phyloP scores from a whole-genome alignment of 2,113 vertebrate species.

The Cnemophilus loriae region DNA sequence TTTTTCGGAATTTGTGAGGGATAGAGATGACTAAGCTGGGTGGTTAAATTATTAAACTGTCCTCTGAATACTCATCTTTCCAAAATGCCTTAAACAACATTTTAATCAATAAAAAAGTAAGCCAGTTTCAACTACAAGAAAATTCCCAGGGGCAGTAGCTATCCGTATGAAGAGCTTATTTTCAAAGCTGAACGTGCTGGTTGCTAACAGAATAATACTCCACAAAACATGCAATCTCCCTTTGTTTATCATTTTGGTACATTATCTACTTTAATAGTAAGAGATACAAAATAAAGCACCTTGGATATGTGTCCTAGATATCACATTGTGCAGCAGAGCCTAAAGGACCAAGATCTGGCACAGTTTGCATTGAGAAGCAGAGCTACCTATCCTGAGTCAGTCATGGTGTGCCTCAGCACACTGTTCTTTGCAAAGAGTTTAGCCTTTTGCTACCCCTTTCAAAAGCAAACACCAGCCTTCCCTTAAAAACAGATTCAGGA shows the following conservation, averaged over 20 bases:
- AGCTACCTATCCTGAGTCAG: neutral
- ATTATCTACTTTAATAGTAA: neutral
- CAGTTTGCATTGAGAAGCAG: neutral
- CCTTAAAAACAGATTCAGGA: slow-evolving; percentile 12
- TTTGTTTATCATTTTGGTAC: neutral
- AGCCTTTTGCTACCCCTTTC: neutral
- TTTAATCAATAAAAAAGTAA: neutral
- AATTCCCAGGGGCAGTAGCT: neutral
- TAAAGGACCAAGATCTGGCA: neutral
- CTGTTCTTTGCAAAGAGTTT: neutral
- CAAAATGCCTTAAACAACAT: neutral
- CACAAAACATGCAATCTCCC: neutral
- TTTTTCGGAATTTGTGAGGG: neutral
- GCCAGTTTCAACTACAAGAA: neutral
- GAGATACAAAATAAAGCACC: neutral
- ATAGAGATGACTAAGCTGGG: neutral
- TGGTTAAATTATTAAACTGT: neutral
- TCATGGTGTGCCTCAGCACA: neutral
- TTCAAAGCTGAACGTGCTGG: neutral
- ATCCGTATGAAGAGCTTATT: neutral
- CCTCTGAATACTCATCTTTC: neutral
- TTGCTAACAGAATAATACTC: neutral
- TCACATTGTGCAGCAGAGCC: neutral
- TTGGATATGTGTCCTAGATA: neutral
- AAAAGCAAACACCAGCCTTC: neutral